These are phyloP conservation scores for Smutsia temminckii DNA, from an alignment of 2,797 vertebrate species.

Conservation along the genomic window DNA sequence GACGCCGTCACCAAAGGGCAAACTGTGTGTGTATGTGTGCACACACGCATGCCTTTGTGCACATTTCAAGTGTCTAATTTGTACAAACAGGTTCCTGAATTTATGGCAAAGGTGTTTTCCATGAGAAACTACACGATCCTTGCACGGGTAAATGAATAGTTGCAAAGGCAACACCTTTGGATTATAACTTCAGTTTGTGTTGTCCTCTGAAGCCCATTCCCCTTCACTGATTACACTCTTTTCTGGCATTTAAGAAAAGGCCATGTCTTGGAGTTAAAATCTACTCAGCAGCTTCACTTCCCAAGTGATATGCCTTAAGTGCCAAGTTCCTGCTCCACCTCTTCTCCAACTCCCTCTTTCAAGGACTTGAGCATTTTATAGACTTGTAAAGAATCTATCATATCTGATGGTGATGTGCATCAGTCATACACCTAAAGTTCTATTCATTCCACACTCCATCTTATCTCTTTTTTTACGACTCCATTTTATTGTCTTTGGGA, in stretches of 20 bases:
- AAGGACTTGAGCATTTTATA: conserved; percentile 73
- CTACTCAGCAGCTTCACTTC: conserved; percentile 54
- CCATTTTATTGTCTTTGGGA: conserved; percentile 74
- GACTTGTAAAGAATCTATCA: conserved; percentile 64
- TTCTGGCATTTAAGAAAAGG: conserved; percentile 33
- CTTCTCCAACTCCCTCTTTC: conserved; percentile 35
- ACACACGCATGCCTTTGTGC: rapidly evolving
- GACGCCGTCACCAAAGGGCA: not conserved
- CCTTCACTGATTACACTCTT: not conserved
- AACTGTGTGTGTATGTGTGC: no score
- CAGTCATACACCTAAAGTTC: conserved; percentile 61
- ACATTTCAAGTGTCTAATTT: not conserved
- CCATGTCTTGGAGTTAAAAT: not conserved
- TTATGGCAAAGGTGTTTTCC: not conserved
- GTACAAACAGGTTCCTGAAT: not conserved
- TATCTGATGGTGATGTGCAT: conserved; percentile 37
- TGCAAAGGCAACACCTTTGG: not conserved
- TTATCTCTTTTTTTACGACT: conserved; percentile 79
- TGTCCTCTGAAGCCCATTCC: not conserved
- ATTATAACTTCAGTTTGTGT: not conserved
- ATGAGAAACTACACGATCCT: not conserved
- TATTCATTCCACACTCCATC: conserved; percentile 59
- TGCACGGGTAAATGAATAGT: not conserved
- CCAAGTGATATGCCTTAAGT: not conserved
- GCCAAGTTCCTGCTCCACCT: conserved; percentile 38